phyloP scores from a whole-genome alignment of 1,140 invertebrate species.

The Pseudachorutes palmiensis region DNA sequence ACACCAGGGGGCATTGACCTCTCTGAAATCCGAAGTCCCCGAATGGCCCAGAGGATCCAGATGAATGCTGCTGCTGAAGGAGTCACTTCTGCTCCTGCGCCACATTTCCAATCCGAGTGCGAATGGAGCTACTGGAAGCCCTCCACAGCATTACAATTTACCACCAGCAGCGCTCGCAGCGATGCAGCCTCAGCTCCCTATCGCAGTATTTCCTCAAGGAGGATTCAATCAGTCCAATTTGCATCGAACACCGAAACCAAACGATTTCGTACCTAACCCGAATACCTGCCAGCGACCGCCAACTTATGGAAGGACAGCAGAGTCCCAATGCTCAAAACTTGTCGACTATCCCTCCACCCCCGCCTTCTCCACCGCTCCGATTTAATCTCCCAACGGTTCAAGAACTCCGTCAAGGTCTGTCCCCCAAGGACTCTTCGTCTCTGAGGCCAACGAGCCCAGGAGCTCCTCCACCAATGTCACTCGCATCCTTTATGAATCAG shows the following conservation, averaged over 20 bases:
- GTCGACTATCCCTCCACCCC: conserved; percentile 47
- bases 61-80: conserved; percentile 52
- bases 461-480: neutral
- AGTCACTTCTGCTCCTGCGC: conserved; percentile 46
- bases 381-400: neutral
- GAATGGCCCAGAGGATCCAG: conserved; percentile 72
- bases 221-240: conserved; percentile 25
- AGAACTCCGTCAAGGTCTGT: neutral
- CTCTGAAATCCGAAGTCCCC: conserved; percentile 76
- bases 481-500: conserved; percentile 17
- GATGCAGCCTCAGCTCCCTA: conserved; percentile 57
- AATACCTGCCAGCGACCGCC: neutral
- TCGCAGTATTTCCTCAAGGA: conserved; percentile 58
- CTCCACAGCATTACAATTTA: conserved; percentile 42
- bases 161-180: conserved; percentile 49
- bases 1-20: conserved; percentile 84
- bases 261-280: conserved; percentile 23
- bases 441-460: neutral
- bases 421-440: neutral
- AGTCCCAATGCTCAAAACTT: no score
- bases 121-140: conserved; percentile 26
- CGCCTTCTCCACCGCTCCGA: conserved; percentile 28
- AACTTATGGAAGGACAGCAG: no score
- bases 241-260: conserved; percentile 28
- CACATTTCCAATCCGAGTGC: conserved; percentile 38